A percentile compares a stretch with the other conserved stretches of the same genome.
Evolutionary conservation across 2,888 invertebrate genomes (phyloP).

Genomic region (Phorcus lineatus): DNA sequence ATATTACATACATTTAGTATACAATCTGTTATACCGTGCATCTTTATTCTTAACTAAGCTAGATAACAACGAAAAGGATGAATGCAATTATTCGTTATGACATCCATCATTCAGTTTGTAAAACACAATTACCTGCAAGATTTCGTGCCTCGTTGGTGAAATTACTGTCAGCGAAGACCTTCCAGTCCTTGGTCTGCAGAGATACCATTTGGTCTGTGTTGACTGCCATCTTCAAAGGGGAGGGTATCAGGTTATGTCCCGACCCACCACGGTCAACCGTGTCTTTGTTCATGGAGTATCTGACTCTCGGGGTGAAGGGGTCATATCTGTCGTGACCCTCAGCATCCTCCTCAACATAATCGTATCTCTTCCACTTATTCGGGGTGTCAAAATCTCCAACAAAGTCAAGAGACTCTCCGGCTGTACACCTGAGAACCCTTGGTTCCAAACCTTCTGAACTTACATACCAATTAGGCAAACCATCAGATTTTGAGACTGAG

Average conservation of each 20-base stretch:
- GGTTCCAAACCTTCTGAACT: slow-evolving; percentile 41
- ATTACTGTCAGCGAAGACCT: slow-evolving; percentile 39
- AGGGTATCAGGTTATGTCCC: slow-evolving; percentile 37
- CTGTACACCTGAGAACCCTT: slow-evolving; percentile 48
- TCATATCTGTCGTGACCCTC: slow-evolving; percentile 34
- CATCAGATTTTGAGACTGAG: slow-evolving; percentile 50
- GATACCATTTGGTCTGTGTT: slow-evolving; percentile 21
- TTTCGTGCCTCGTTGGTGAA: slow-evolving; percentile 45
- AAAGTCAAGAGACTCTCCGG: slow-evolving; percentile 48
- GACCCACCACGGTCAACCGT: slow-evolving; percentile 30
- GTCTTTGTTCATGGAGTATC: slow-evolving; percentile 37
- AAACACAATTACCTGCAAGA: slow-evolving; percentile 50
- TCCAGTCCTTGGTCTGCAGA: slow-evolving; percentile 47
- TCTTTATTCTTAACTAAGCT: too few species aligned
- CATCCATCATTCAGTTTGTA: too few species aligned
- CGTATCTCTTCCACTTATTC: slow-evolving; percentile 50
- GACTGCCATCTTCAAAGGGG: slow-evolving; percentile 34
- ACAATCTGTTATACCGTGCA: too few species aligned
- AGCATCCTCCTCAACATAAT: slow-evolving; percentile 12
- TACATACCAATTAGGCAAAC: slow-evolving; percentile 61
- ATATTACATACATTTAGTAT: too few species aligned
- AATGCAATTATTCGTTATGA: too few species aligned
- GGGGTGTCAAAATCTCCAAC: slow-evolving; percentile 45
- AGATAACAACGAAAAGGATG: too few species aligned
- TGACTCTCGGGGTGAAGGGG: slow-evolving; percentile 39